These are phyloP conservation scores for Monopterus albus DNA, from an alignment of 2,113 vertebrate species.

Conservation along the genomic window DNA sequence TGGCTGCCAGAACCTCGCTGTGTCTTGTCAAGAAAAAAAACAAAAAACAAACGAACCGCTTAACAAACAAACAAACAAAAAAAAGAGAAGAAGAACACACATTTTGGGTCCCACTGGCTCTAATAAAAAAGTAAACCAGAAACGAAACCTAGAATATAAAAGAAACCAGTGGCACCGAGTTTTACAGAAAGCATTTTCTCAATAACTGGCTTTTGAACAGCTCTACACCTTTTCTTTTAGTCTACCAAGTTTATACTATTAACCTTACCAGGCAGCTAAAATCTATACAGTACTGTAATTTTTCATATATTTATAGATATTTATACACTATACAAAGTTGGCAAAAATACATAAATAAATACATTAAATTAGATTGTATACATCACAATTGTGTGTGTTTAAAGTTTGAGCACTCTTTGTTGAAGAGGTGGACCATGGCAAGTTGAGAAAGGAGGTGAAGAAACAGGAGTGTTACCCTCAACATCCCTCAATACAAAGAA, in stretches of 20 bases:
- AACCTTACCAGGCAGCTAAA: slow-evolving; percentile 86
- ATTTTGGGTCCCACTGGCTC: slow-evolving; percentile 77
- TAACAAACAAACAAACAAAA: slow-evolving; percentile 70
- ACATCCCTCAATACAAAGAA: slow-evolving; percentile 61
- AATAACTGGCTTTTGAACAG: slow-evolving; percentile 83
- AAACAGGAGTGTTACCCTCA: slow-evolving; percentile 66
- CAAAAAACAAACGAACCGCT: slow-evolving; percentile 63
- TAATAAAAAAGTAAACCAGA: slow-evolving; percentile 75
- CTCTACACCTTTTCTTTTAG: slow-evolving; percentile 82
- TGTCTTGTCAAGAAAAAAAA: slow-evolving; percentile 72
- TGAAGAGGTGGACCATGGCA: slow-evolving; percentile 67
- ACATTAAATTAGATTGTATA: slow-evolving; percentile 85
- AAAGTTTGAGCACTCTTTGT: slow-evolving; percentile 78
- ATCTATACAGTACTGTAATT: slow-evolving; percentile 88
- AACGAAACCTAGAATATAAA: slow-evolving; percentile 78
- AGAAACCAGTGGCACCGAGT: slow-evolving; percentile 74
- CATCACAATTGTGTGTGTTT: slow-evolving; percentile 82
- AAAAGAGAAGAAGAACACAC: slow-evolving; percentile 71
- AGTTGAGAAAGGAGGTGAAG: slow-evolving; percentile 66
- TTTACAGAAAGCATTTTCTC: slow-evolving; percentile 81
- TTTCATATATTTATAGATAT: slow-evolving; percentile 86
- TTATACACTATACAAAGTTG: slow-evolving; percentile 89
- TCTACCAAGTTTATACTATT: slow-evolving; percentile 86
- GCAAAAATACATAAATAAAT: slow-evolving; percentile 85
- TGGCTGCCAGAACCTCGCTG: slow-evolving; percentile 85